phyloP scores from a whole-genome alignment of 2,888 invertebrate species.

The Augiades crinisus region DNA sequence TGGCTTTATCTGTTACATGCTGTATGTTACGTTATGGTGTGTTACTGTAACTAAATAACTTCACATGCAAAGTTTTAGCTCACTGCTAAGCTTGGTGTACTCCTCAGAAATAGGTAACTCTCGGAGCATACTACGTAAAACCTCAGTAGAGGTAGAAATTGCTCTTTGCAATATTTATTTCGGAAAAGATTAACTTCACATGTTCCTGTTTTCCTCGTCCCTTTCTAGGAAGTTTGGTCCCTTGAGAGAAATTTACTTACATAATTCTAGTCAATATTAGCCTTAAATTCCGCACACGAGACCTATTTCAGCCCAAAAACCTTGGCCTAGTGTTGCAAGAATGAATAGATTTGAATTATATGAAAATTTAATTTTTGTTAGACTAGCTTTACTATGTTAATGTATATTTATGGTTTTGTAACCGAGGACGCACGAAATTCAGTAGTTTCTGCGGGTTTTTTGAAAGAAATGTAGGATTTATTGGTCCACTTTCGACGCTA shows the following conservation, averaged over 20 bases:
- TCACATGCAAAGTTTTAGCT: too few relatives aligned
- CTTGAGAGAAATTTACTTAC: not conserved
- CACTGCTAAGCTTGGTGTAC: too few relatives aligned
- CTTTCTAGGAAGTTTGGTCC: not conserved
- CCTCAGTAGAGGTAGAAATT: too few relatives aligned
- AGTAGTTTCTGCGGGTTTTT: too few relatives aligned
- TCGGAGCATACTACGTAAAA: too few relatives aligned
- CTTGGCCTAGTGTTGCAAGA: not conserved
- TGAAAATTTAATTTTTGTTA: not conserved
- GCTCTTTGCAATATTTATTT: not conserved
- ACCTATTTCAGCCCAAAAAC: not conserved
- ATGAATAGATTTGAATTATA: not conserved
- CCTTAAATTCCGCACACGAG: not conserved
- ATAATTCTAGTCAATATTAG: constrained; percentile 6
- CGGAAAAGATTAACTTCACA: not conserved
- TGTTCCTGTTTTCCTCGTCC: not conserved
- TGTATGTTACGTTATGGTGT: not conserved
- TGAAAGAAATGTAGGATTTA: too few relatives aligned
- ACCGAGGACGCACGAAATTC: too few relatives aligned
- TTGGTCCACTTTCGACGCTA: too few relatives aligned
- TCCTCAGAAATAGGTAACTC: too few relatives aligned
- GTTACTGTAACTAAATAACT: not conserved
- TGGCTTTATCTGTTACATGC: not conserved
- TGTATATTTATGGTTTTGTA: too few relatives aligned
- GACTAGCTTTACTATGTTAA: too few relatives aligned